Percentiles rank a stretch among this genome's conserved stretches.
Evolutionary conservation across 2,797 vertebrate species (phyloP).

Genomic region (Poeciliopsis presidionis): DNA sequence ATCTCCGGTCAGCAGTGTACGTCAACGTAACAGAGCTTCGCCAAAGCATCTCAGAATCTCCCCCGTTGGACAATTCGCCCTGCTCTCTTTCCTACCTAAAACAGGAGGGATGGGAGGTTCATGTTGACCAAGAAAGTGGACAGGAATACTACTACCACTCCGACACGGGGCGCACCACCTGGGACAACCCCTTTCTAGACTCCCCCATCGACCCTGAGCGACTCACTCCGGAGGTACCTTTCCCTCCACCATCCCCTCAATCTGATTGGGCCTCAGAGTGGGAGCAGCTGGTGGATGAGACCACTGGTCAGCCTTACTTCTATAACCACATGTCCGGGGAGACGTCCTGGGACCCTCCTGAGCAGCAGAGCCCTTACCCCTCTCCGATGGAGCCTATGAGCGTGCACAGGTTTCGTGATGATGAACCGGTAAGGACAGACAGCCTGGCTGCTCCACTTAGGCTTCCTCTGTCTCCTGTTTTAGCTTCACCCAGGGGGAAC

Average conservation of each 20-base stretch:
- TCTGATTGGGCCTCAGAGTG: slow-evolving; percentile 78
- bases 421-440: slow-evolving; percentile 84
- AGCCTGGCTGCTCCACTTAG: slow-evolving; percentile 72
- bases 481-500: slow-evolving; percentile 69
- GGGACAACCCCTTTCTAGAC: slow-evolving; percentile 86
- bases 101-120: slow-evolving; percentile 87
- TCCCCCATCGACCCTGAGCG: slow-evolving; percentile 53
- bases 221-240: slow-evolving; percentile 28
- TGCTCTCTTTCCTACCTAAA: slow-evolving; percentile 61
- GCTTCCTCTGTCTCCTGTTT: slow-evolving; percentile 64
- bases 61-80: slow-evolving; percentile 26
- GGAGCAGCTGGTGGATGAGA: slow-evolving; percentile 88
- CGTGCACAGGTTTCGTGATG: slow-evolving; percentile 66
- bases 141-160: slow-evolving; percentile 91
- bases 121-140: slow-evolving; percentile 86
- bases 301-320: slow-evolving; percentile 87
- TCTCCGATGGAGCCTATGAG: slow-evolving; percentile 75
- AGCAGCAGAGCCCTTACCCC: slow-evolving; percentile 64
- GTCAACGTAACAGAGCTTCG: slow-evolving; percentile 87
- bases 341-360: slow-evolving; percentile 91
- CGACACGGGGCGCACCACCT: slow-evolving; percentile 87
- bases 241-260: slow-evolving; percentile 66
- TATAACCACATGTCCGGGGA: slow-evolving; percentile 90
- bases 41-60: slow-evolving; percentile 43
- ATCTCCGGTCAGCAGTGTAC: slow-evolving; percentile 78